phyloP scores from a whole-genome alignment of 1,140 invertebrate genomes.

The Subanguina moxae region DNA sequence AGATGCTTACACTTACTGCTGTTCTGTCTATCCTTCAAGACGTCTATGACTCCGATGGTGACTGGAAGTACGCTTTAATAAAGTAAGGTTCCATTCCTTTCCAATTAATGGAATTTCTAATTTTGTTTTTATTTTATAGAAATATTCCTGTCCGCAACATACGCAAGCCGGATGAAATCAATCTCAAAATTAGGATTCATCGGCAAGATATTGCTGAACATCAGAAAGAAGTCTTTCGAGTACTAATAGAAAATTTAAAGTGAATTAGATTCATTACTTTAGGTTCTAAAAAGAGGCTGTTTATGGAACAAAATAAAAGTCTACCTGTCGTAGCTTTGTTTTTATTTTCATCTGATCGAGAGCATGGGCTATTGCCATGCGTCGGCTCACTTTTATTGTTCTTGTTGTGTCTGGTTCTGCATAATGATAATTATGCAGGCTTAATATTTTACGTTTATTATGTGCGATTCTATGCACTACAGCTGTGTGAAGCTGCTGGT shows the following conservation, averaged over 20 bases:
- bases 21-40: conserved; percentile 4
- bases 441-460: too few relatives aligned
- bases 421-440: too few relatives aligned
- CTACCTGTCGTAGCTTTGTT: too few relatives aligned
- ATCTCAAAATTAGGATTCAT: not conserved
- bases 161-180: not conserved
- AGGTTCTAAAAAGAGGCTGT: not conserved
- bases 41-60: not conserved
- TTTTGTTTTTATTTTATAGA: not conserved
- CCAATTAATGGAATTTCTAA: not conserved
- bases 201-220: not conserved
- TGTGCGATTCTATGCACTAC: too few relatives aligned
- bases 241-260: not conserved
- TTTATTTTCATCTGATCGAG: too few relatives aligned
- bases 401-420: not conserved
- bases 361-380: too few relatives aligned
- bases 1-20: conserved; percentile 4
- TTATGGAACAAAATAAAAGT: not conserved
- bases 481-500: too few relatives aligned
- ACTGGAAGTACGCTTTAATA: not conserved
- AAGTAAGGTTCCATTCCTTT: not conserved
- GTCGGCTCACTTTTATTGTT: not conserved
- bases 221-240: not conserved
- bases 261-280: not conserved
- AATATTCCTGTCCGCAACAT: not conserved